Evolutionary conservation across 1,140 invertebrate species (phyloP).

Genomic region (Zaprionus capensis): DNA sequence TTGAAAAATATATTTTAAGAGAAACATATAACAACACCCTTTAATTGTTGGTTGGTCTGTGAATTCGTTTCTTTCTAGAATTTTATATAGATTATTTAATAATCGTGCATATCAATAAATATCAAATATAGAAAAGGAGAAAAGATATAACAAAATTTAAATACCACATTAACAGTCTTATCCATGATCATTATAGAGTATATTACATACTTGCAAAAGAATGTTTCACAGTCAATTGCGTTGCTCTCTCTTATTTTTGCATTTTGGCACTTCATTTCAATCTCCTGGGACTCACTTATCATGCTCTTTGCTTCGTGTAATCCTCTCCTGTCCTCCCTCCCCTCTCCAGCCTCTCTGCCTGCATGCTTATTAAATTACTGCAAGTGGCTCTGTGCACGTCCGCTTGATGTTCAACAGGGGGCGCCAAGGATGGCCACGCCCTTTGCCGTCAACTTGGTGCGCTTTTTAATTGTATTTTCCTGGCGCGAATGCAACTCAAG

Average conservation of each 20-base stretch:
- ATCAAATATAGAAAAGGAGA: too few species aligned
- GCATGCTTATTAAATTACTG: slow-evolving; percentile 75
- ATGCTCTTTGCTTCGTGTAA: slow-evolving; percentile 62
- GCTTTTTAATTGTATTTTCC: slow-evolving; percentile 78
- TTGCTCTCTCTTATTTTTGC: slow-evolving; percentile 7
- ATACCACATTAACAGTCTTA: too few species aligned
- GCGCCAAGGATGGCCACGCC: slow-evolving; percentile 19
- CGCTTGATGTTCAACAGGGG: not conserved
- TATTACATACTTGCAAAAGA: not conserved
- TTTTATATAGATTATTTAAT: too few species aligned
- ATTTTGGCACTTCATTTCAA: slow-evolving; percentile 72
- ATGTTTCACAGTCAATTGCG: not conserved
- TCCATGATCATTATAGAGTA: not conserved
- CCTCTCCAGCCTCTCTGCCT: not conserved
- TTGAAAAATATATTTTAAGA: too few species aligned
- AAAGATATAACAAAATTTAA: too few species aligned
- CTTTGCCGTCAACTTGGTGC: slow-evolving; percentile 39
- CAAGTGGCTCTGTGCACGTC: slow-evolving; percentile 2
- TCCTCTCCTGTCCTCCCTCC: slow-evolving; percentile 36
- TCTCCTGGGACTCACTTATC: slow-evolving; percentile 45
- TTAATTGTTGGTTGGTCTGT: too few species aligned
- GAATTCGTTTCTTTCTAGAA: too few species aligned
- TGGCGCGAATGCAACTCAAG: slow-evolving; percentile 68
- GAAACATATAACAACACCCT: too few species aligned
- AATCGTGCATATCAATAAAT: too few species aligned